A percentile compares a stretch with the other conserved stretches of the same genome.
These are phyloP conservation scores for Penaeus vannamei DNA, from an alignment of 1,140 invertebrate genomes.

Conservation along the genomic window DNA sequence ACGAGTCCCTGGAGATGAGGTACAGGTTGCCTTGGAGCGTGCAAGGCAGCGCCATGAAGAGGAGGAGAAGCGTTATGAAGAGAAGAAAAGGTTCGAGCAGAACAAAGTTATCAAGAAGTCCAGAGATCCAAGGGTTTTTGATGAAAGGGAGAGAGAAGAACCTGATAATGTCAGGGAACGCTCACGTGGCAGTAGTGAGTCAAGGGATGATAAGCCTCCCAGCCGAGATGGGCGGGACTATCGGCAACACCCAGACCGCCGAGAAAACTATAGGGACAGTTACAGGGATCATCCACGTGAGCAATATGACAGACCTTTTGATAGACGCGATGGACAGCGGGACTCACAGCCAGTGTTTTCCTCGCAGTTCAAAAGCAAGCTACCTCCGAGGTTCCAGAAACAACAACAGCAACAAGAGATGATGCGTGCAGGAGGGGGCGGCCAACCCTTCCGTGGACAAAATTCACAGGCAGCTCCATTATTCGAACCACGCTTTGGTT, in stretches of 20 bases:
- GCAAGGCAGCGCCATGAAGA: slow-evolving; percentile 62
- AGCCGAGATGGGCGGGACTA: slow-evolving; percentile 61
- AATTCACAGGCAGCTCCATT: slow-evolving; percentile 51
- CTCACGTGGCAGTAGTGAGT: slow-evolving; percentile 49
- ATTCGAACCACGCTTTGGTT: slow-evolving; percentile 64
- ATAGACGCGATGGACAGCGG: slow-evolving; percentile 57
- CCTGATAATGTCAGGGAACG: not conserved
- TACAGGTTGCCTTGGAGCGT: slow-evolving; percentile 59
- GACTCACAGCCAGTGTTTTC: slow-evolving; percentile 65
- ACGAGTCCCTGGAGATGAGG: slow-evolving; percentile 49
- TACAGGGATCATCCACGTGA: slow-evolving; percentile 61
- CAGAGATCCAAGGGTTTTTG: slow-evolving; percentile 50
- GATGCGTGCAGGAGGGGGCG: slow-evolving; percentile 16
- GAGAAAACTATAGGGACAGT: slow-evolving; percentile 61
- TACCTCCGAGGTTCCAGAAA: slow-evolving; percentile 66
- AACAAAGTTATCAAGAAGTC: slow-evolving; percentile 52
- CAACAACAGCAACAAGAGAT: slow-evolving; percentile 59
- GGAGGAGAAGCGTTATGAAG: slow-evolving; percentile 64
- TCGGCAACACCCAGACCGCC: slow-evolving; percentile 51
- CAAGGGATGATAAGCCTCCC: slow-evolving; percentile 48
- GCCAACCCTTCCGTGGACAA: slow-evolving; percentile 33
- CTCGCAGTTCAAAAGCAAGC: slow-evolving; percentile 66
- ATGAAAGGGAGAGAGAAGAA: slow-evolving; percentile 53
- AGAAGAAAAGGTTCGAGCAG: slow-evolving; percentile 65
- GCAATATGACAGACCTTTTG: slow-evolving; percentile 55